Evolutionary conservation across 1,140 invertebrate genomes (phyloP).

Genomic region (Lasaia peninsularis): DNA sequence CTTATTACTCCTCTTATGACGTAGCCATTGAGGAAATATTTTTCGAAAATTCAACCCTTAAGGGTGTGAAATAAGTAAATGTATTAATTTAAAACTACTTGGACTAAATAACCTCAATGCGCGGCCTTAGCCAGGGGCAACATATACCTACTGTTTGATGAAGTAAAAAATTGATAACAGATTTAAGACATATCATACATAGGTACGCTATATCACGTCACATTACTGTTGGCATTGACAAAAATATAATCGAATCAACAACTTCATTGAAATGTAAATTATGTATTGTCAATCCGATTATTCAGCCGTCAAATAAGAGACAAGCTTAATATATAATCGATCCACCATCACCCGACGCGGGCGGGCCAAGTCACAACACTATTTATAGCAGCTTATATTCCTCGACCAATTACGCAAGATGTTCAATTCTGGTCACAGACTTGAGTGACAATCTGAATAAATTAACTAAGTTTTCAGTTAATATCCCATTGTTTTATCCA

Average conservation of each 20-base stretch:
- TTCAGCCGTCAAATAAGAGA: background rate
- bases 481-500: background rate
- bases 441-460: background rate
- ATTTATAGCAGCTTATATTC: background rate
- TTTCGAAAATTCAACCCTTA: too few species aligned
- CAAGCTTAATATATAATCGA: background rate
- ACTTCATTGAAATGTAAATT: background rate
- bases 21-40: too few species aligned
- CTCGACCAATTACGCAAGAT: background rate
- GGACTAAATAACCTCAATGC: too few species aligned
- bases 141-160: too few species aligned
- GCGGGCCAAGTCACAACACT: background rate
- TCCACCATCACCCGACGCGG: background rate
- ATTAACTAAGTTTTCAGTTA: background rate
- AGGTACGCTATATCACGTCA: too few species aligned
- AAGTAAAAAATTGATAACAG: too few species aligned
- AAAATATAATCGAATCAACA: background rate
- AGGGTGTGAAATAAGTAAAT: too few species aligned
- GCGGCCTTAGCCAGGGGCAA: too few species aligned
- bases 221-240: too few species aligned
- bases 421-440: constrained; percentile 2
- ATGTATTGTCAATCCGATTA: background rate
- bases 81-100: too few species aligned
- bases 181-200: too few species aligned
- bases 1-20: too few species aligned